Evolutionary conservation across 2,888 invertebrate species (phyloP), one percentile per base, ranked within the genome.

Genomic region (Cremastinae sp.): DNA sequence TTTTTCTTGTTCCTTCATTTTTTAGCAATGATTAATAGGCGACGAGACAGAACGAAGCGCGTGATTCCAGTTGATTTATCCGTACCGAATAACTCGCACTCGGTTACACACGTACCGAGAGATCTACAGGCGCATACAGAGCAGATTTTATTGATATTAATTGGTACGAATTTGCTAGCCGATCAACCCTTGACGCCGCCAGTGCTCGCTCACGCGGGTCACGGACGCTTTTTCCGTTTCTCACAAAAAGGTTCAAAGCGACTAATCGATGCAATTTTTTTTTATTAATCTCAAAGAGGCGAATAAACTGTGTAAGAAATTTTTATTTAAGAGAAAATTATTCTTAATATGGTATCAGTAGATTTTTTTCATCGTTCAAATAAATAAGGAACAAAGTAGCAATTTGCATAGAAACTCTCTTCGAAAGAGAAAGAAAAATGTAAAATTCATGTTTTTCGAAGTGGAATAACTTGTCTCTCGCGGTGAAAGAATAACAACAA

Each of bases 151-250:
- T 82, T 78, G 73, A 55, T 72, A 75, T 73, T 79, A 78, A 82
- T 81, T 80, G 79, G 71, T 73, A 78, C 78, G 74, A 78, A 81
- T 81, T 81, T 79, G 65, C 77, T 55, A 68, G 66, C 16, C 55
- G 55, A 58, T 66, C 71, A 62, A 75, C 56, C 75, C 61, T 51
- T 62, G 61, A 68, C 41, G 41, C 16, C 56, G 22, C 14, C n/a
- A n/a, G n/a, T n/a, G 22, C 12, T 10, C 47, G 20, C 61, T 65
- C 49, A 14, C 35, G 1, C 62, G 41, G 71, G 68, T 75, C 78
- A 78, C 75, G 75, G 72, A 66, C 78, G 45, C 41, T 47, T 66
- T 47, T 43, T 35, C n/a, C 22, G 28, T 55, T 18, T 10, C 14
- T 5, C 37, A 3, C 14, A 8, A 53, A 28, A 35, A 43, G 28